Evolutionary conservation across 2,888 invertebrate species (phyloP).

Genomic region (Ochropacha duplaris): DNA sequence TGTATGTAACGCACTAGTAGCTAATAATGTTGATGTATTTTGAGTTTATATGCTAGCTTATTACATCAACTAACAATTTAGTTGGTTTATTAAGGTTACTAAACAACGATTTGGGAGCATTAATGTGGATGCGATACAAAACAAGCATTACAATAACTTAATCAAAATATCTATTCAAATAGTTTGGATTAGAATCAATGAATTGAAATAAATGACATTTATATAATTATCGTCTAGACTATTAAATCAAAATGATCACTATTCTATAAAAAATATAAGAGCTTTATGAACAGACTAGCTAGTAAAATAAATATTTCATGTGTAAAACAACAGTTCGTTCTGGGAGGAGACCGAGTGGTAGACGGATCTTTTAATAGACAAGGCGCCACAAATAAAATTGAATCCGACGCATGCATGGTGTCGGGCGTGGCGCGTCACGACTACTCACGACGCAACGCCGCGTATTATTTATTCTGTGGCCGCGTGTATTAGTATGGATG

Average conservation of each 20-base stretch:
- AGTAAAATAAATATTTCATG: conserved; percentile 2
- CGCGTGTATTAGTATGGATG: neutral
- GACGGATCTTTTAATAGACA: conserved; percentile 72
- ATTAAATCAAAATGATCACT: neutral
- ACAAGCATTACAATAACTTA: too few species aligned
- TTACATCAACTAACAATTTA: too few species aligned
- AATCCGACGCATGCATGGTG: conserved; percentile 48
- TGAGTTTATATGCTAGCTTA: neutral
- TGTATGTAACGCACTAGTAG: neutral
- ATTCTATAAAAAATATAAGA: neutral
- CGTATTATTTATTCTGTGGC: too few species aligned
- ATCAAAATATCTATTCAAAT: neutral
- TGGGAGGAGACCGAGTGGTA: conserved; percentile 60
- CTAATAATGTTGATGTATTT: neutral
- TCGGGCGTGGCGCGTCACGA: conserved; percentile 21
- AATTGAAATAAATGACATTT: neutral
- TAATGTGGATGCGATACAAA: too few species aligned
- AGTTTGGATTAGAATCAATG: neutral
- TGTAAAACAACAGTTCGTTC: conserved; percentile 19
- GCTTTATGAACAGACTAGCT: too few species aligned
- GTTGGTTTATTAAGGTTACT: too few species aligned
- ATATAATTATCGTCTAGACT: neutral
- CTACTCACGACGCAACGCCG: conserved; percentile 19
- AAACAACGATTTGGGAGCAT: too few species aligned
- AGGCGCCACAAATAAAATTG: conserved; percentile 65